Conservation (phyloP, 2,113 vertebrate species). For the Elgaria multicarinata region DNA sequence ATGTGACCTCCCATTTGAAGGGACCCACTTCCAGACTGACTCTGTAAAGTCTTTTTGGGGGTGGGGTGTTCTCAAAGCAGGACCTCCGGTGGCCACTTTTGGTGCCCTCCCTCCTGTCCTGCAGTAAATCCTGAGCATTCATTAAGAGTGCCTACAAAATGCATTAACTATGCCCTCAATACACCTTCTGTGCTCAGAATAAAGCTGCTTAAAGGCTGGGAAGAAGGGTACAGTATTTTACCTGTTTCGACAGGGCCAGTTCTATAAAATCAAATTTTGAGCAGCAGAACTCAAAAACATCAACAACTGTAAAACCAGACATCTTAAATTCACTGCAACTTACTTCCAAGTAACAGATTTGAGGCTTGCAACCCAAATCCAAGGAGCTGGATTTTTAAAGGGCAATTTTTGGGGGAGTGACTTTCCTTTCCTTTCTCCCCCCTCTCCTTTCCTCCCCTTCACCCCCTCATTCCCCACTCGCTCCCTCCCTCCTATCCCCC, state of each 20-base stretch:
- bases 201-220: slow-evolving; percentile 35
- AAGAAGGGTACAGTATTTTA: slow-evolving; percentile 20
- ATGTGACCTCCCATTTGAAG: background rate
- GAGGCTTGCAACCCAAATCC: too few relatives aligned
- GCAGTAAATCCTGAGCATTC: background rate
- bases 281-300: background rate
- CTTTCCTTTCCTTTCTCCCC: too few relatives aligned
- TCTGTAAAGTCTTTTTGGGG: too few relatives aligned
- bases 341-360: too few relatives aligned
- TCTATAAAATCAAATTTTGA: background rate
- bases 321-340: too few relatives aligned
- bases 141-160: background rate
- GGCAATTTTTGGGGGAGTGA: too few relatives aligned
- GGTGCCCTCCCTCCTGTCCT: background rate
- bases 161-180: background rate
- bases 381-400: too few relatives aligned
- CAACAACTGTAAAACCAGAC: too few relatives aligned
- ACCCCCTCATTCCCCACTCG: too few relatives aligned
- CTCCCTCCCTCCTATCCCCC: too few relatives aligned
- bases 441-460: too few relatives aligned
- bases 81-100: background rate
- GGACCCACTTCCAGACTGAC: background rate
- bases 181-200: slow-evolving; percentile 49
- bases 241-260: slow-evolving; percentile 30
- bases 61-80: background rate